A percentile compares a stretch with the other conserved stretches of the same genome.
phyloP scores from a whole-genome alignment of 2,113 vertebrate species.

The Rhizomys pruinosus region DNA sequence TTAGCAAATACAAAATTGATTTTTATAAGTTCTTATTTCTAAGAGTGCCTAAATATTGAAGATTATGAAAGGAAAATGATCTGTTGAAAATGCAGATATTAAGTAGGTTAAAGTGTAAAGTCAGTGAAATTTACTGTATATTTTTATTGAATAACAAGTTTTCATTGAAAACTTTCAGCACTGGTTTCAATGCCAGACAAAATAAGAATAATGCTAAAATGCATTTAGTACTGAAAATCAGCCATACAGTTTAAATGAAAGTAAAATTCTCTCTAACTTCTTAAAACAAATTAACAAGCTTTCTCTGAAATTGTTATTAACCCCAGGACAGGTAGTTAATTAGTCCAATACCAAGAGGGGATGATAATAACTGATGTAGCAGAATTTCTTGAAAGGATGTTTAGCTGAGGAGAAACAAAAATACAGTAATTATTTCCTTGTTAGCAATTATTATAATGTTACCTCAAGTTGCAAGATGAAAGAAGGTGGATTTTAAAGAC shows the following conservation, averaged over 20 bases:
- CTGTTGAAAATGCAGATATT: too few relatives aligned
- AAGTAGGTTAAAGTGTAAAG: too few relatives aligned
- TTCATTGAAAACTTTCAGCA: not conserved
- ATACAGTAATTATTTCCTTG: slow-evolving; percentile 12
- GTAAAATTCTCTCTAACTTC: not conserved
- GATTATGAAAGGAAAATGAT: too few relatives aligned
- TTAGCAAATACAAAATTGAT: too few relatives aligned
- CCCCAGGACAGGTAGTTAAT: slow-evolving; percentile 10
- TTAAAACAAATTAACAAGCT: slow-evolving; percentile 30
- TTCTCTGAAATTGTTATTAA: slow-evolving; percentile 39
- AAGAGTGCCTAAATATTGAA: too few relatives aligned
- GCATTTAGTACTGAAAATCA: not conserved
- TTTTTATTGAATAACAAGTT: not conserved
- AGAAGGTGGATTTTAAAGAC: not conserved
- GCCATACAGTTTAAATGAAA: not conserved
- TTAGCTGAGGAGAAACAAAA: slow-evolving; percentile 30
- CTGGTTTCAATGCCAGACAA: not conserved
- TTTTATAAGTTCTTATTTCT: too few relatives aligned
- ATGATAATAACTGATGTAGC: slow-evolving; percentile 36
- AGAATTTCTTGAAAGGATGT: slow-evolving; percentile 39
- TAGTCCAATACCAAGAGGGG: not conserved
- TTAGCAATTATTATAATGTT: slow-evolving; percentile 34
- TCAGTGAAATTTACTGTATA: not conserved
- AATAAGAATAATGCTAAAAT: not conserved
- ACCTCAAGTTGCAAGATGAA: slow-evolving; percentile 23